Evolutionary conservation across 35 echinoderm and acorn worm genomes (phyloP).

Genomic region (Apostichopus parvimensis): DNA sequence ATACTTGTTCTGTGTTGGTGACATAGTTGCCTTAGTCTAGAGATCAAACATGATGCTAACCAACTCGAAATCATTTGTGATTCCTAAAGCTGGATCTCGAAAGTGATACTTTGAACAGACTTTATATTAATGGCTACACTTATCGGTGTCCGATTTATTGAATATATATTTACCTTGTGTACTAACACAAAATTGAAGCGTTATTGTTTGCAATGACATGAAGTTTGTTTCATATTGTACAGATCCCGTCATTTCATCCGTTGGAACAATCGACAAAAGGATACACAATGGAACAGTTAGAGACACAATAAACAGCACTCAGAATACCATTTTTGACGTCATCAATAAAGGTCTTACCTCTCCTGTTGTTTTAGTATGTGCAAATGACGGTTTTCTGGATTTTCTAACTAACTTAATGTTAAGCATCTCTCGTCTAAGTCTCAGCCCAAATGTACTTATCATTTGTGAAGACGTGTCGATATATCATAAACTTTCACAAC

Average conservation of each 20-base stretch:
- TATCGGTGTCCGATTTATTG: too few relatives aligned
- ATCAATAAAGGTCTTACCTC: neutral
- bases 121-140: too few relatives aligned
- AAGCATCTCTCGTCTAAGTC: neutral
- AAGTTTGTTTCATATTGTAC: neutral
- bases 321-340: conserved; percentile 4
- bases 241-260: neutral
- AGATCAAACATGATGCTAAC: too few relatives aligned
- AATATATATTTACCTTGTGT: too few relatives aligned
- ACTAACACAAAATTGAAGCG: too few relatives aligned
- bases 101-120: too few relatives aligned
- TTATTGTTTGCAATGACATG: too few relatives aligned
- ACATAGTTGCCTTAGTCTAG: too few relatives aligned
- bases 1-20: too few relatives aligned
- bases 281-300: neutral
- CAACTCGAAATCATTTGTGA: too few relatives aligned
- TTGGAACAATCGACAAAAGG: neutral
- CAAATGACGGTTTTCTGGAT: conserved; percentile 33
- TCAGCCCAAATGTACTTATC: neutral
- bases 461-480: conserved; percentile 27
- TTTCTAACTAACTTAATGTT: conserved; percentile 6
- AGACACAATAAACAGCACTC: neutral
- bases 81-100: too few relatives aligned
- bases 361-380: conserved; percentile 12
- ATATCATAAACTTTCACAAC: neutral